Evolutionary conservation across 30 jellyfish, hydroid and myxozoan genomes (phyloP).

Genomic region (Kudoa iwatai): DNA sequence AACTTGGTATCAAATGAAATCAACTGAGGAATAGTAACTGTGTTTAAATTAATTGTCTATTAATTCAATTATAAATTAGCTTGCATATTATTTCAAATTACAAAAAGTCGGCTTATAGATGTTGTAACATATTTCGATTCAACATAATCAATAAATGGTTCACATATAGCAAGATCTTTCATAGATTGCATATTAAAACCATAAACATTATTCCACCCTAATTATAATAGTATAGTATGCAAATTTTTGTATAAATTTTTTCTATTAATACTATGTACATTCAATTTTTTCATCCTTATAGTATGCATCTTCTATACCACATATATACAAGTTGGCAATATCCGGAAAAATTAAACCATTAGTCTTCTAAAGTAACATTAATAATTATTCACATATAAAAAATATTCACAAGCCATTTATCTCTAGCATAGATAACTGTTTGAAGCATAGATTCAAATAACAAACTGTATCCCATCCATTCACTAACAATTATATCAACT

Average conservation of each 20-base stretch:
- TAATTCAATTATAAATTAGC: not conserved
- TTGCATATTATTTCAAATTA: too few relatives aligned
- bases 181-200: slow-evolving; percentile 95
- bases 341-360: slow-evolving; percentile 80
- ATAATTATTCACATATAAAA: too few relatives aligned
- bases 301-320: slow-evolving; percentile 85
- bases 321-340: slow-evolving; percentile 27
- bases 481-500: slow-evolving; percentile 84
- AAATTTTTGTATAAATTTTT: too few relatives aligned
- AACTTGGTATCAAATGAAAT: slow-evolving; percentile 24
- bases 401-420: slow-evolving; percentile 53
- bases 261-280: slow-evolving; percentile 17
- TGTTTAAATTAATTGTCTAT: slow-evolving; percentile 7
- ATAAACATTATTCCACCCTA: slow-evolving; percentile 98
- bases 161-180: slow-evolving; percentile 37
- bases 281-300: slow-evolving; percentile 75
- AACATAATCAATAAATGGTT: slow-evolving; percentile 89
- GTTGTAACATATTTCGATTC: slow-evolving; percentile 49
- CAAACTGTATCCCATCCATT: slow-evolving; percentile 97
- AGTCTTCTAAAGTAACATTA: not conserved
- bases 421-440: slow-evolving; percentile 71
- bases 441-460: slow-evolving; percentile 83
- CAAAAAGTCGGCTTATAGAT: slow-evolving; percentile 19
- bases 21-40: slow-evolving; percentile 29
- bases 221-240: too few relatives aligned